phyloP scores from a whole-genome alignment of 2,888 invertebrate genomes.

The Drosophila yooni region DNA sequence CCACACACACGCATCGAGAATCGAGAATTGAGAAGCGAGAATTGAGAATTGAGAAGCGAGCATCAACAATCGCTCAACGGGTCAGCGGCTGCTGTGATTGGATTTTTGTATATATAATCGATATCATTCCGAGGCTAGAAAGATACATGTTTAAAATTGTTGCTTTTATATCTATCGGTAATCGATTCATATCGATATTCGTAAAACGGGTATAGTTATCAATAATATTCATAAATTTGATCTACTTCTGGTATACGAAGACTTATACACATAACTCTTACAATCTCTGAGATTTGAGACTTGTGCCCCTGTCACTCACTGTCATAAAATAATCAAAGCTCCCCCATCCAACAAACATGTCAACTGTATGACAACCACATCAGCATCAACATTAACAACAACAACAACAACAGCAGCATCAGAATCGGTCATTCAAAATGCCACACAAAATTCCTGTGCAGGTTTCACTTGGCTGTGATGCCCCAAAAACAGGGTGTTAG shows the following conservation, averaged over 20 bases:
- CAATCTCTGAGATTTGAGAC: too few species aligned
- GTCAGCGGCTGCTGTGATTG: background rate
- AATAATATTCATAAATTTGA: too few species aligned
- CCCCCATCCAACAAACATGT: constrained; percentile 60
- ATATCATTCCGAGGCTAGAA: too few species aligned
- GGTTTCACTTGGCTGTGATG: constrained; percentile 19
- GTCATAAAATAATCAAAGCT: constrained; percentile 76
- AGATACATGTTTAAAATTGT: too few species aligned
- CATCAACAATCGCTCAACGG: constrained; percentile 1
- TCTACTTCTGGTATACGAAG: too few species aligned
- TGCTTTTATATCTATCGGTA: too few species aligned
- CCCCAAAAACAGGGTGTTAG: constrained; percentile 37
- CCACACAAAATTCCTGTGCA: constrained; percentile 52
- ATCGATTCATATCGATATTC: too few species aligned
- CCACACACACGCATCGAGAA: constrained; percentile 74
- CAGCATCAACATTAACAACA: constrained; percentile 47
- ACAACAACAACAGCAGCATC: background rate
- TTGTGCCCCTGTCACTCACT: constrained; percentile 50
- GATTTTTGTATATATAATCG: background rate
- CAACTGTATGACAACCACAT: constrained; percentile 74
- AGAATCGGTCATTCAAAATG: constrained; percentile 36
- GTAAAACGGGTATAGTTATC: too few species aligned
- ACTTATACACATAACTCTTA: too few species aligned
- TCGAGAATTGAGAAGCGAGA: background rate
- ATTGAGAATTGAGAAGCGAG: constrained; percentile 15